phyloP scores from a whole-genome alignment of 2,797 vertebrate genomes.

The Melanogrammus aeglefinus region DNA sequence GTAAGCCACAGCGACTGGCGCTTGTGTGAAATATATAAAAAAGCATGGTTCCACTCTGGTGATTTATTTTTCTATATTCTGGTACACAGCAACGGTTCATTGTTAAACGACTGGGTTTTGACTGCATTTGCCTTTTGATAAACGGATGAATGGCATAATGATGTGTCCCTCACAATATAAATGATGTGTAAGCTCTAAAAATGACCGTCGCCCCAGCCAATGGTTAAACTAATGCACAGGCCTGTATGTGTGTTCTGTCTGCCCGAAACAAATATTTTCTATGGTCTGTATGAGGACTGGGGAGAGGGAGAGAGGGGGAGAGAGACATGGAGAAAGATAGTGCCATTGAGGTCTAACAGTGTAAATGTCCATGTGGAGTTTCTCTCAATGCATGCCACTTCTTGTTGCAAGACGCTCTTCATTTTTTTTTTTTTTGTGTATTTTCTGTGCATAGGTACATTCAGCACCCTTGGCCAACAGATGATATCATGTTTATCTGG shows the following conservation, averaged over 20 bases:
- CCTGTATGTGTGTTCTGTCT: background rate
- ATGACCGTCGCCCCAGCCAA: background rate
- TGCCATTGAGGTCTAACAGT: background rate
- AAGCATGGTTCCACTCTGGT: slow-evolving; percentile 59
- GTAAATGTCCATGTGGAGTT: background rate
- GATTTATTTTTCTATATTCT: slow-evolving; percentile 51
- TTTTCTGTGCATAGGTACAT: background rate
- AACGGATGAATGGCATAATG: slow-evolving; percentile 34
- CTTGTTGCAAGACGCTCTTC: background rate
- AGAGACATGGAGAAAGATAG: background rate
- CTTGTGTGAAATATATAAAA: slow-evolving; percentile 30
- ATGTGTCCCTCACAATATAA: background rate
- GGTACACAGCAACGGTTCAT: slow-evolving; percentile 55
- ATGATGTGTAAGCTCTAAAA: background rate
- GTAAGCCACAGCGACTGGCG: slow-evolving; percentile 61
- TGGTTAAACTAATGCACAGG: background rate
- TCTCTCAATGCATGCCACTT: background rate
- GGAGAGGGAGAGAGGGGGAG: no score
- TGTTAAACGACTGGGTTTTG: slow-evolving; percentile 55
- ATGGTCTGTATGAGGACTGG: background rate
- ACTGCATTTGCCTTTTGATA: slow-evolving; percentile 33
- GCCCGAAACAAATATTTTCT: background rate
- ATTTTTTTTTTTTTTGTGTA: background rate
- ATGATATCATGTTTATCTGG: slow-evolving; percentile 1
- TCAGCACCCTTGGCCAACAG: background rate